Evolutionary conservation across 2,888 invertebrate species (phyloP), one percentile per base, ranked within the genome.

Genomic region (Seira sanloemensis): DNA sequence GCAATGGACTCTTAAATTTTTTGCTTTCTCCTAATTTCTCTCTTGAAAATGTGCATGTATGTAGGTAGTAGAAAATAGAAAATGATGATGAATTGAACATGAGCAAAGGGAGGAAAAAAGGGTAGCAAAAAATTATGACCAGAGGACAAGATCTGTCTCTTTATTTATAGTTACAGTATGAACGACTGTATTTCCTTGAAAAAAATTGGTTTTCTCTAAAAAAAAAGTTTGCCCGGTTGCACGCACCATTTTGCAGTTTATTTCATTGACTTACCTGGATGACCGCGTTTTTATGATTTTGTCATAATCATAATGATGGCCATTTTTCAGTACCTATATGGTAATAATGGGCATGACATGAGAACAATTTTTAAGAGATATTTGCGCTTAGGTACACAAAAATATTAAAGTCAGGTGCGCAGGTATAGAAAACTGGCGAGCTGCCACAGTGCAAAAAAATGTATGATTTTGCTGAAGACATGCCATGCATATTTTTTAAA

Each of bases 361-460:
- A 67, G 23, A 16, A 67, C 12, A 66, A 26, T 67, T 67, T 24
- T 67, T 37, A 37, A 37, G n/a, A 37, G 37, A 37, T 4, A 12
- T 37, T 37, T 37, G 4, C 37, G 4, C 12, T 4, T 37, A 37
- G 5, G 37, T 37, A 25, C 67, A 2, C 24, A 1, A 67, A 2
- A 24, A 67, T 24, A 7, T 24, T 24, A 67, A 65, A 18, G 26
- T n/a, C 23, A 4, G n/a, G 67, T 16, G 25, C 26, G 16, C 16
- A n/a, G n/a, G 26, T 24, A 46, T 62, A 27, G 27, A 19, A 24
- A 5, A 82, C 77, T 77, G 82, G 82, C 82, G 54, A 82, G 18
- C 71, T 77, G 82, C 82, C 82, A 77, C 66, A 77, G 18, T 37
- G 37, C 37, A 37, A 37, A 77, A 66, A 75, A 81, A 67, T 71